These are phyloP conservation scores for Aromia moschata DNA, from an alignment of 2,888 invertebrate species.

Conservation along the genomic window DNA sequence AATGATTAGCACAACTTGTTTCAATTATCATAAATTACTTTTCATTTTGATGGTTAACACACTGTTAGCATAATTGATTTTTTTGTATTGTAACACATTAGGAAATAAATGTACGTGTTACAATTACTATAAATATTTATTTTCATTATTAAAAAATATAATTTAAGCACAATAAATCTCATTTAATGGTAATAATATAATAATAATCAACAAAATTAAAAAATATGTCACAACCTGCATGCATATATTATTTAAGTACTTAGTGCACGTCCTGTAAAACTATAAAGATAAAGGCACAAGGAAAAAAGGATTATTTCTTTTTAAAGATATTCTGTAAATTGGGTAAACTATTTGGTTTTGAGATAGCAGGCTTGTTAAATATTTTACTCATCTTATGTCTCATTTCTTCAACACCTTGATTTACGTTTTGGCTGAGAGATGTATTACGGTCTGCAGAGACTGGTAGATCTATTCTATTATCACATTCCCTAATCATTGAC, in stretches of 20 bases:
- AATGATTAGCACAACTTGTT: no score
- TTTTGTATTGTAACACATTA: no score
- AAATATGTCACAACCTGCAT: constrained; percentile 31
- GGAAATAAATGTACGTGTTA: no score
- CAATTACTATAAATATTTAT: constrained; percentile 15
- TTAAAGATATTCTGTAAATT: constrained; percentile 63
- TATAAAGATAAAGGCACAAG: constrained; percentile 16
- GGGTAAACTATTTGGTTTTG: constrained; percentile 58
- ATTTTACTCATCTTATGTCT: constrained; percentile 70
- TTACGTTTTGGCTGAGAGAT: constrained; percentile 59
- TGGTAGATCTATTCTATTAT: constrained; percentile 60
- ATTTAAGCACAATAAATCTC: constrained; percentile 43
- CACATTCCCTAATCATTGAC: constrained; percentile 66
- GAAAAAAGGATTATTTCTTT: constrained; percentile 57
- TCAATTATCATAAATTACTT: no score
- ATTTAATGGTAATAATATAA: constrained; percentile 33
- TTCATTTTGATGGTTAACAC: no score
- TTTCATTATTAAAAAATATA: constrained; percentile 32
- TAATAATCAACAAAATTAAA: constrained; percentile 15
- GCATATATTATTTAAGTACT: constrained; percentile 23
- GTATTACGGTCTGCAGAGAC: constrained; percentile 36
- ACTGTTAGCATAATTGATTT: no score
- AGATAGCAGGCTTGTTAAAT: constrained; percentile 62
- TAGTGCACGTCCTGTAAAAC: constrained; percentile 4
- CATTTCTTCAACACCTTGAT: constrained; percentile 70